Evolutionary conservation across 2,113 vertebrate species (phyloP).

Genomic region (Chaetodon auriga): DNA sequence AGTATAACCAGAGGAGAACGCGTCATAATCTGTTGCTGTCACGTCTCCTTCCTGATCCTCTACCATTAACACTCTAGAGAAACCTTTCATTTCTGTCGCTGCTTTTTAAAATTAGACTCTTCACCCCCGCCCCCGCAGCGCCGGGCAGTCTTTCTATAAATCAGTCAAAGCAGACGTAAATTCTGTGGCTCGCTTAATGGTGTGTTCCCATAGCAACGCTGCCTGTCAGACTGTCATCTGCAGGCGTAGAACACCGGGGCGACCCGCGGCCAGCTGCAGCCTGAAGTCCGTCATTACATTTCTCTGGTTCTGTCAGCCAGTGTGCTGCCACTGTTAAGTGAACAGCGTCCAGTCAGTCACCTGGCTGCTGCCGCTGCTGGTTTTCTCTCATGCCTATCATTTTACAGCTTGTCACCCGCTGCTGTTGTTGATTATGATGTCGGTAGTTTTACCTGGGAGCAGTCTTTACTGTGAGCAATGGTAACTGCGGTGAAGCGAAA

Average conservation of each 20-base stretch:
- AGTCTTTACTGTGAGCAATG: slow-evolving; percentile 4
- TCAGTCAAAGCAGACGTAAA: slow-evolving; percentile 42
- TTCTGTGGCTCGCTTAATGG: slow-evolving; percentile 50
- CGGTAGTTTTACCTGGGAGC: slow-evolving; percentile 3
- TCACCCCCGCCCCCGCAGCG: background rate
- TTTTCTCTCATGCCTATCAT: slow-evolving; percentile 7
- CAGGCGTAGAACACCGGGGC: slow-evolving; percentile 21
- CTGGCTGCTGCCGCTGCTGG: slow-evolving; percentile 16
- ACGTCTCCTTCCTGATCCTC: background rate
- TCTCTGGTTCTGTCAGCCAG: slow-evolving; percentile 13
- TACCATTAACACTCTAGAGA: background rate
- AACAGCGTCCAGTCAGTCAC: slow-evolving; percentile 30
- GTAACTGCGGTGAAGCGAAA: background rate
- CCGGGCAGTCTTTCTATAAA: slow-evolving; percentile 25
- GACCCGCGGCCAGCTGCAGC: slow-evolving; percentile 26
- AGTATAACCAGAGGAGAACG: background rate
- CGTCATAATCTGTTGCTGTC: background rate
- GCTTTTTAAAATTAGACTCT: slow-evolving; percentile 7
- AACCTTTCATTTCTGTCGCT: background rate
- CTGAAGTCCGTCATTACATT: slow-evolving; percentile 26
- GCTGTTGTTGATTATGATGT: slow-evolving; percentile 38
- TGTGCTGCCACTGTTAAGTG: slow-evolving; percentile 7
- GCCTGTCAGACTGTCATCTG: slow-evolving; percentile 51
- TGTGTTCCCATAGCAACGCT: slow-evolving; percentile 70
- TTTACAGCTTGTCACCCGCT: slow-evolving; percentile 17